These are phyloP conservation scores for Denticeps clupeoides DNA, from an alignment of 2,797 vertebrate genomes.

Conservation along the genomic window DNA sequence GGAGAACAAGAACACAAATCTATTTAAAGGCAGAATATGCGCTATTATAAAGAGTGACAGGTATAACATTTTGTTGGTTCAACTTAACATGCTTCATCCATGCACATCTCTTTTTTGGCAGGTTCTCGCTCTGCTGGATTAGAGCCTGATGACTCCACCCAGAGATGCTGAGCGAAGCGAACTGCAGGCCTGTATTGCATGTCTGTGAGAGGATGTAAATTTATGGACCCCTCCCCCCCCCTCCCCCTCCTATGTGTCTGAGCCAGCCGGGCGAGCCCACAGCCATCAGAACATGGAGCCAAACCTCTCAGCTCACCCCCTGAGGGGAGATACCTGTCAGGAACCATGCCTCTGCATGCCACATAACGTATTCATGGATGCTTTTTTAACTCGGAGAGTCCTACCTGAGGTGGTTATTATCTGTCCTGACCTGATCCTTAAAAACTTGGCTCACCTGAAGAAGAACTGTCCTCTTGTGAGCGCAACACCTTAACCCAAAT, in stretches of 20 bases:
- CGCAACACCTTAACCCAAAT: not conserved
- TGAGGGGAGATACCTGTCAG: not conserved
- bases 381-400: not conserved
- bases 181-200: no score
- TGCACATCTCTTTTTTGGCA: no score
- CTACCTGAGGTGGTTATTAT: not conserved
- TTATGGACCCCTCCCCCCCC: no score
- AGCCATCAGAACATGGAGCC: not conserved
- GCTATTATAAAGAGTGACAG: no score
- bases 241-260: not conserved
- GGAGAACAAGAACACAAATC: no score
- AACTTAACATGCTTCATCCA: no score
- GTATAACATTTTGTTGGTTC: no score
- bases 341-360: not conserved
- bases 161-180: no score
- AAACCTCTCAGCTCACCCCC: not conserved
- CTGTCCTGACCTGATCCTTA: conserved; percentile 8
- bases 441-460: conserved; percentile 11
- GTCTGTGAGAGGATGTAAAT: no score
- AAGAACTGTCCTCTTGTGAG: conserved; percentile 9
- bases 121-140: no score
- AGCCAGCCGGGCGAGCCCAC: not conserved
- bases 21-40: no score
- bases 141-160: no score
- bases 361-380: not conserved